phyloP scores from a whole-genome alignment of 35 echinoderm and acorn worm species.

The Lytechinus variegatus region DNA sequence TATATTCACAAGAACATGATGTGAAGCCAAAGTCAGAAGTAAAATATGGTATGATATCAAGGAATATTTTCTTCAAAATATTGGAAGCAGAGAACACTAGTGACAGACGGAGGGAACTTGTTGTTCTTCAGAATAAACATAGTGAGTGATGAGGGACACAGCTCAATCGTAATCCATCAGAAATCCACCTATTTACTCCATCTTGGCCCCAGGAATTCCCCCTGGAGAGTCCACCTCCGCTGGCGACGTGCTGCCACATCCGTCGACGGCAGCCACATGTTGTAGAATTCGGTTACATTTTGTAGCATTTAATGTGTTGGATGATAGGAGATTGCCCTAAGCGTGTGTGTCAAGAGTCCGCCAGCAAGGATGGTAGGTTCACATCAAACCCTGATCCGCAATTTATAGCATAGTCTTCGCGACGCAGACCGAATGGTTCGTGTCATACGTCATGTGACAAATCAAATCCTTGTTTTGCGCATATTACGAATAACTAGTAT shows the following conservation, averaged over 20 bases:
- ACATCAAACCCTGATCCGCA: background rate
- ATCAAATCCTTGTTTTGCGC: too few relatives aligned
- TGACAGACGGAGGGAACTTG: constrained; percentile 22
- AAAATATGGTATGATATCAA: background rate
- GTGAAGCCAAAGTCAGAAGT: background rate
- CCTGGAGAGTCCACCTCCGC: constrained; percentile 15
- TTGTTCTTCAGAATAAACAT: constrained; percentile 30
- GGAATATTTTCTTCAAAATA: background rate
- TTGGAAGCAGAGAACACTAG: background rate
- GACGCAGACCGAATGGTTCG: background rate
- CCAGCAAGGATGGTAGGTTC: background rate
- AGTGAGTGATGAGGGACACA: constrained; percentile 1
- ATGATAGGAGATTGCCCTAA: background rate
- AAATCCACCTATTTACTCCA: constrained; percentile 40
- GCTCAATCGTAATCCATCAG: constrained; percentile 31
- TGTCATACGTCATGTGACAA: too few relatives aligned
- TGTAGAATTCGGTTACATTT: background rate
- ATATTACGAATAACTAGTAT: too few relatives aligned
- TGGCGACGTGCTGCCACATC: background rate
- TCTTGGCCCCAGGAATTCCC: constrained; percentile 28
- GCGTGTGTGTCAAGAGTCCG: background rate
- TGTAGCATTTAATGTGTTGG: background rate
- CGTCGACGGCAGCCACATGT: background rate
- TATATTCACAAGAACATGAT: too few relatives aligned
- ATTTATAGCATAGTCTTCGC: background rate